Conservation (phyloP, 2,113 vertebrate genomes). For the Grammomys dolichurus region DNA sequence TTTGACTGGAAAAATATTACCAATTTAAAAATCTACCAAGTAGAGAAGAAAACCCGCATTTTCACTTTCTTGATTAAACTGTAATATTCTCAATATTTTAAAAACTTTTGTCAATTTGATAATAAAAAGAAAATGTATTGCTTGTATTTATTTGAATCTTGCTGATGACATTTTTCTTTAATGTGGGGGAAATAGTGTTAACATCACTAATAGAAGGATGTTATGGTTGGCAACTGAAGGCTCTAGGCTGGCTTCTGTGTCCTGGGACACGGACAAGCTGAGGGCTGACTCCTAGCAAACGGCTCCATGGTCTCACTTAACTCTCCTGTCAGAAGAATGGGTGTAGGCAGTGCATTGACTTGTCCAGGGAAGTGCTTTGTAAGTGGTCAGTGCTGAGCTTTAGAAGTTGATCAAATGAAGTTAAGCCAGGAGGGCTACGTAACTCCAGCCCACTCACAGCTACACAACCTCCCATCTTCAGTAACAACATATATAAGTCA, state of each 20-base stretch:
- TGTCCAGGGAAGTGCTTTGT: neutral
- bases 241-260: neutral
- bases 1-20: neutral
- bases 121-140: constrained; percentile 9
- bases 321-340: neutral
- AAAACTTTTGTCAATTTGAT: neutral
- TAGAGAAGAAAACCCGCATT: neutral
- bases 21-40: neutral
- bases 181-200: constrained; percentile 5
- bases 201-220: neutral
- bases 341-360: neutral
- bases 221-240: neutral
- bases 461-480: neutral
- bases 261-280: neutral
- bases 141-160: constrained; percentile 55
- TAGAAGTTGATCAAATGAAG: neutral
- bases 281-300: neutral
- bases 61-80: constrained; percentile 19
- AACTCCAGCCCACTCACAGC: neutral
- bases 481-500: neutral
- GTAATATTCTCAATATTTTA: neutral
- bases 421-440: neutral
- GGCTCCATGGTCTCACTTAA: neutral
- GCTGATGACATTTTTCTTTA: neutral
- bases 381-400: neutral